A percentile compares a stretch with the other conserved stretches of the same genome.
Conservation (phyloP, 2,888 invertebrate species). For the Oscheius sp. region DNA sequence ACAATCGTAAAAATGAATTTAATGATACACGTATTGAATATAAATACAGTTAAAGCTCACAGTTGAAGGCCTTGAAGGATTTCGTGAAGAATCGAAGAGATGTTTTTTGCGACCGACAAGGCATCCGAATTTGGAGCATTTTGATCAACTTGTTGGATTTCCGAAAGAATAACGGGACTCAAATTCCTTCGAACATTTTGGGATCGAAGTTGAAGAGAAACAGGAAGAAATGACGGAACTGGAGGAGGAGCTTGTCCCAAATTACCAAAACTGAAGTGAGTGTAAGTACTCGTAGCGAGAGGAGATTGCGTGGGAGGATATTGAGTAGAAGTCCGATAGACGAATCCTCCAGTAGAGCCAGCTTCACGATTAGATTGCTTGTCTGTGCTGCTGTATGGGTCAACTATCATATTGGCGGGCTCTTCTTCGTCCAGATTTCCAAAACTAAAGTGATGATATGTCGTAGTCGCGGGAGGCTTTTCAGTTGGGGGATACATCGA, state of each 20-base stretch:
- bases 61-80: slow-evolving; percentile 35
- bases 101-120: slow-evolving; percentile 34
- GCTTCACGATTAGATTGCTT: not conserved
- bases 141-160: not conserved
- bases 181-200: not conserved
- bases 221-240: not conserved
- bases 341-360: slow-evolving; percentile 32
- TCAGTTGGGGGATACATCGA: slow-evolving; percentile 15
- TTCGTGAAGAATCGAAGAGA: slow-evolving; percentile 37
- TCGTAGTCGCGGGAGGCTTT: slow-evolving; percentile 39
- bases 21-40: too few species aligned
- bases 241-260: not conserved
- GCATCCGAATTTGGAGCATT: slow-evolving; percentile 34
- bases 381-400: not conserved
- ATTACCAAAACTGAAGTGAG: slow-evolving; percentile 50
- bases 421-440: slow-evolving; percentile 10
- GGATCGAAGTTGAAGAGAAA: not conserved
- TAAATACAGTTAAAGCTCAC: slow-evolving; percentile 12
- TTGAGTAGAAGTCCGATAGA: slow-evolving; percentile 45
- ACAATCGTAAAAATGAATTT: not conserved
- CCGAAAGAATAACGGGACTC: not conserved
- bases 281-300: slow-evolving; percentile 39
- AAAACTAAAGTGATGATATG: slow-evolving; percentile 37
- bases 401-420: slow-evolving; percentile 24
- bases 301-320: slow-evolving; percentile 40